These are phyloP conservation scores for Solenopsis invicta DNA, from an alignment of 1,140 invertebrate species.

Conservation along the genomic window DNA sequence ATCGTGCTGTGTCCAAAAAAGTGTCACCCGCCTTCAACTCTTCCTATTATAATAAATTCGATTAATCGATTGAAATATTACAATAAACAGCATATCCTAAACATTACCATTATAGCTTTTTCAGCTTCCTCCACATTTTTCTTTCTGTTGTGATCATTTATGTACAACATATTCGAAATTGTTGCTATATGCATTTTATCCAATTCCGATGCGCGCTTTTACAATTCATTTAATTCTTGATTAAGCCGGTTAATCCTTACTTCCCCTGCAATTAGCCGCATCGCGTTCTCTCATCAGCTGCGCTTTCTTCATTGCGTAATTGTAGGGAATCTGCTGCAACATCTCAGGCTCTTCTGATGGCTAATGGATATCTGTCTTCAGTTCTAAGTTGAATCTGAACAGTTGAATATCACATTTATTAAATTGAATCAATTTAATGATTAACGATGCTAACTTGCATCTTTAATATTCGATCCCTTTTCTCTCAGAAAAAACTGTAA, in stretches of 20 bases:
- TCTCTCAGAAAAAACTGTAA: too few relatives aligned
- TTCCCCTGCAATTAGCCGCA: conserved; percentile 91
- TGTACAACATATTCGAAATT: conserved; percentile 98
- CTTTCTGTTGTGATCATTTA: conserved; percentile 98
- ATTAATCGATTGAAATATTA: not conserved
- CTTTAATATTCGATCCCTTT: too few relatives aligned
- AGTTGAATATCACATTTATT: too few relatives aligned
- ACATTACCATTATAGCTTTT: conserved; percentile 94
- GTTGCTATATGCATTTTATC: conserved; percentile 96
- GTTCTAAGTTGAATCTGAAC: too few relatives aligned
- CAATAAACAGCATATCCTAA: not conserved
- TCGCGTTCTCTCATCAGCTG: conserved; percentile 96
- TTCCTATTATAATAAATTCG: conserved; percentile 83
- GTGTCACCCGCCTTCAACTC: conserved; percentile 91
- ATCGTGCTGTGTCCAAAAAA: too few relatives aligned
- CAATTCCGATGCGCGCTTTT: conserved; percentile 96
- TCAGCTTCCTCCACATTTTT: conserved; percentile 97
- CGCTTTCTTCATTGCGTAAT: conserved; percentile 99
- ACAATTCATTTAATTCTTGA: conserved; percentile 92
- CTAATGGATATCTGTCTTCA: too few relatives aligned
- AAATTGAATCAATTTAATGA: too few relatives aligned
- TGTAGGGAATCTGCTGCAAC: conserved; percentile 97
- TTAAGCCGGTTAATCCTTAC: conserved; percentile 92
- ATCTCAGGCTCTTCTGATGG: too few relatives aligned
- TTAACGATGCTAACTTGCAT: too few relatives aligned